These are phyloP conservation scores for Zaprionus lachaisei DNA, from an alignment of 1,140 invertebrate species.

Conservation along the genomic window DNA sequence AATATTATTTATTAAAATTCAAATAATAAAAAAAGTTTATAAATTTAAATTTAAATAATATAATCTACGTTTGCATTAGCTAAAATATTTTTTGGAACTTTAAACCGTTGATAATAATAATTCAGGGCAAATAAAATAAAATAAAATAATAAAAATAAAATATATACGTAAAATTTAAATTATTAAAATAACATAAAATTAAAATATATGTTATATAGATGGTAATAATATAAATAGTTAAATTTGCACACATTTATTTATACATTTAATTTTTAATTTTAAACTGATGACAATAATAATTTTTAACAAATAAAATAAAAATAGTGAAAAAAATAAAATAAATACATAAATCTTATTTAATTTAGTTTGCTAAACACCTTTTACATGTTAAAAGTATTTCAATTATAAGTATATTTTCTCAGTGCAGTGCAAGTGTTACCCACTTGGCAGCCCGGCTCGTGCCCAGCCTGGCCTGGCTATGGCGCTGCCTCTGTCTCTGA, in stretches of 20 bases:
- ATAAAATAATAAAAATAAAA: too few relatives aligned
- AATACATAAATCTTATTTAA: neutral
- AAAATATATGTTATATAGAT: too few relatives aligned
- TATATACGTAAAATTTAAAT: too few relatives aligned
- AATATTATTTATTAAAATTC: neutral
- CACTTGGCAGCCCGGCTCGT: conserved; percentile 72
- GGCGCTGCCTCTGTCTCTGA: conserved; percentile 5
- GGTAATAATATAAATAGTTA: too few relatives aligned
- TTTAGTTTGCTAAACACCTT: neutral
- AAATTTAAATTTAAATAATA: neutral
- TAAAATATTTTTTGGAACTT: neutral
- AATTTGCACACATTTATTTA: too few relatives aligned
- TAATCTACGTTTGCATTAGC: neutral
- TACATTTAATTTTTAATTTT: too few relatives aligned
- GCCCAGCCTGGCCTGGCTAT: conserved; percentile 40
- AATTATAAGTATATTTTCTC: neutral
- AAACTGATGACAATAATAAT: neutral
- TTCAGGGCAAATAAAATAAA: too few relatives aligned
- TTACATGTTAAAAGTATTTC: neutral
- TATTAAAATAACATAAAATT: too few relatives aligned
- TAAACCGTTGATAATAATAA: too few relatives aligned
- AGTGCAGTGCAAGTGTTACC: conserved; percentile 55
- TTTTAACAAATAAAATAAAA: neutral
- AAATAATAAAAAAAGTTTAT: neutral
- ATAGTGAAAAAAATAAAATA: neutral